Conservation (phyloP, 2,888 invertebrate genomes). For the Allygus modestus region DNA sequence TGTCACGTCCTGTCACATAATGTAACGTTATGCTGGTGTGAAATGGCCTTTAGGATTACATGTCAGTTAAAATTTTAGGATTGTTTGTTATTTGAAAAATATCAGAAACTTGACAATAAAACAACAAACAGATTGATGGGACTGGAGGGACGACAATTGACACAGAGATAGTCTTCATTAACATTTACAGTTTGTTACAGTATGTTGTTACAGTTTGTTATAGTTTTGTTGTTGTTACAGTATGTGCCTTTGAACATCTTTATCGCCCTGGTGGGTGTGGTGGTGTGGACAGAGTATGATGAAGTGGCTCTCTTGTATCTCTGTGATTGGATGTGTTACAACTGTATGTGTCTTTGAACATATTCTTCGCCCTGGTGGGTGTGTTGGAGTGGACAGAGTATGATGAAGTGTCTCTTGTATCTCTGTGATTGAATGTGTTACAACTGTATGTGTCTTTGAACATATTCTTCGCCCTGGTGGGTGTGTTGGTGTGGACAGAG, state of each 20-base stretch:
- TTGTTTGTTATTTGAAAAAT: too few species aligned
- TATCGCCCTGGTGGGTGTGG: conserved; percentile 97
- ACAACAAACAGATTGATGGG: too few species aligned
- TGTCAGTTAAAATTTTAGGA: too few species aligned
- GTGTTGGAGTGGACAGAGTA: conserved; percentile 97
- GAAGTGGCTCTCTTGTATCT: conserved; percentile 90
- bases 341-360: conserved; percentile 96
- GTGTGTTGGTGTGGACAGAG: conserved; percentile 98
- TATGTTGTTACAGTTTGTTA: too few species aligned
- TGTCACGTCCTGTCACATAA: too few species aligned
- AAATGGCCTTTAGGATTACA: too few species aligned
- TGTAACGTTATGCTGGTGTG: too few species aligned
- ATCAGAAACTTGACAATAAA: too few species aligned
- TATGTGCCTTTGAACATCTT: conserved; percentile 97
- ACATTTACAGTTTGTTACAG: too few species aligned
- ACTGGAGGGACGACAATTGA: too few species aligned
- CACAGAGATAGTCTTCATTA: too few species aligned
- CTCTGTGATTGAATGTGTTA: conserved; percentile 82
- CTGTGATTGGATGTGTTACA: too few species aligned
- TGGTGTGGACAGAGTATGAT: conserved; percentile 96
- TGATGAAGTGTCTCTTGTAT: conserved; percentile 92
- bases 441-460: conserved; percentile 97
- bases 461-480: conserved; percentile 97
- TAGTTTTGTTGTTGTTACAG: conserved; percentile 79
- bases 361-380: conserved; percentile 97